Evolutionary conservation across 1,140 invertebrate species (phyloP), one percentile per base, ranked within the genome.

Genomic region (Drosophila nigromelanica): DNA sequence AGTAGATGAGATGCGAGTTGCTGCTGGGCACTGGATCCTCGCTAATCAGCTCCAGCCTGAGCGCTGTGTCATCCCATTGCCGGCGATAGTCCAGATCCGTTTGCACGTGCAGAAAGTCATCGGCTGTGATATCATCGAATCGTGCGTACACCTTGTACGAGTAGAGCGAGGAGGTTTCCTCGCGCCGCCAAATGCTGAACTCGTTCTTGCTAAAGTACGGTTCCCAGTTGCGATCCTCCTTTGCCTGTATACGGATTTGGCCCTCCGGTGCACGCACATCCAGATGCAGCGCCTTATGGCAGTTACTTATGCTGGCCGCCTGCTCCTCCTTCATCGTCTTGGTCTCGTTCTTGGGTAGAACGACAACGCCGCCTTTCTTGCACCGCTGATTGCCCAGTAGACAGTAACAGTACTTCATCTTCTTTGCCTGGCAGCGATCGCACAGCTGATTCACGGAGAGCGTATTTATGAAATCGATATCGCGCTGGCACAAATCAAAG

Each of bases 101-200:
- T 92, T 97, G 97, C 10, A 96, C 95, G 76, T 95, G 94, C 1
- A 97, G 92, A 91, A 97, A 97, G 91, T 97, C 96, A 76, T 94
- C 93, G 1, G 96, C 96, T 0, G 93, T 93, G 3, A 97, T 94
- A 78, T 97, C 96, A 52, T 94, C 92, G 80, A 96, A 97, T 0
- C 94, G 94, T 1, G 96, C 97, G 92, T 97, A 97, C 0, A 97
- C 96, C 94, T 97, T 98, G 81, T 97, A 98, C 24, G 96, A 94
- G 92, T 95, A 98, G 14, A 96, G 92, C 0, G 93, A 93, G 21
- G 94, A 91, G 48, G 93, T 92, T 77, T 96, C 95, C 87, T 95
- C 93, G 80, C 94, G 94, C 67, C 96, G 93, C 97, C 97, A 98
- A 40, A 97, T 95, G 14, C 97, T 93, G 89, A 97, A 94, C 89